Evolutionary conservation across 2,113 vertebrate genomes (phyloP).

Genomic region (Sciurus niger): DNA sequence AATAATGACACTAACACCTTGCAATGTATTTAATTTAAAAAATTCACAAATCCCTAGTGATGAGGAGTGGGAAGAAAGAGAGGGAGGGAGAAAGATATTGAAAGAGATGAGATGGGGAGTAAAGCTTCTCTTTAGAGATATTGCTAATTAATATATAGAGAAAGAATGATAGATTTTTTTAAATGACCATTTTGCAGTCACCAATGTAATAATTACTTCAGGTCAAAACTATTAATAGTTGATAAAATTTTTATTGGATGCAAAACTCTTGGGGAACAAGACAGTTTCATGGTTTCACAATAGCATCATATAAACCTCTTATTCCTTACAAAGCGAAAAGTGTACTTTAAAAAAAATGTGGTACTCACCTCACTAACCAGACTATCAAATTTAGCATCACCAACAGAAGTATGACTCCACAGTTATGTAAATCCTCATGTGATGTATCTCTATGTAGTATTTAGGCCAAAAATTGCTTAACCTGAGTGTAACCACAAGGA

Average conservation of each 20-base stretch:
- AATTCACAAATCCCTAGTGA: neutral
- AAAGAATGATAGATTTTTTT: conserved; percentile 24
- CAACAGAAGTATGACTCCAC: neutral
- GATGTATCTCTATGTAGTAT: neutral
- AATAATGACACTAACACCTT: neutral
- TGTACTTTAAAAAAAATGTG: neutral
- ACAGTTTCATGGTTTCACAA: conserved; percentile 24
- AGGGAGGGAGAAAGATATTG: neutral
- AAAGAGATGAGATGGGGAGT: neutral
- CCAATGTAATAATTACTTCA: conserved; percentile 14
- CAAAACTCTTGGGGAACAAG: neutral
- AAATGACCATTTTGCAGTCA: conserved; percentile 31
- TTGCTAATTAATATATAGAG: neutral
- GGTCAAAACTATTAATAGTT: conserved; percentile 19
- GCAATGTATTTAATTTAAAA: neutral
- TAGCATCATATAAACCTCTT: neutral
- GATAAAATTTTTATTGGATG: conserved; percentile 17
- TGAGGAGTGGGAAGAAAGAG: neutral
- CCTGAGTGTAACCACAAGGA: neutral
- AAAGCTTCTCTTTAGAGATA: neutral
- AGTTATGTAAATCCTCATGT: neutral
- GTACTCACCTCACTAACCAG: neutral
- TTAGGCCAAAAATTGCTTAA: neutral
- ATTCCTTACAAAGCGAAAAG: neutral
- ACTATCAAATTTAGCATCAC: conserved; percentile 8